Percentiles rank a stretch among this genome's conserved stretches.
Evolutionary conservation across 2,113 vertebrate species (phyloP).

Genomic region (Erythrocebus patas): DNA sequence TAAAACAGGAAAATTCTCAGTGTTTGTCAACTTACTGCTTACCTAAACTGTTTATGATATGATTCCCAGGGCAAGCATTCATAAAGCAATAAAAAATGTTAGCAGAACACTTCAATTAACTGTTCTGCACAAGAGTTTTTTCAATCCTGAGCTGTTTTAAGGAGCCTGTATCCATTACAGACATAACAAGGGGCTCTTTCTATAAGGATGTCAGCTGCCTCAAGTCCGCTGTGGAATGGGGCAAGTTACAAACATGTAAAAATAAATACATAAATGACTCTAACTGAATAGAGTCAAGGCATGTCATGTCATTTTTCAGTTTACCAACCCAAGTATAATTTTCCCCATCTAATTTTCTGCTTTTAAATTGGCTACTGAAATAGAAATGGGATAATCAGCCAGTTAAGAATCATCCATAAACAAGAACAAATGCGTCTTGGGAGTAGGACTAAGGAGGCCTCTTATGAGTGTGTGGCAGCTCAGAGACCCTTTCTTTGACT

Average conservation of each 20-base stretch:
- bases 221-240: not conserved
- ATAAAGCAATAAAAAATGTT: conserved; percentile 13
- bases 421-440: not conserved
- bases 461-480: not conserved
- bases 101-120: conserved; percentile 28
- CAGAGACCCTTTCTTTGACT: not conserved
- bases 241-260: not conserved
- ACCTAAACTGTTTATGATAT: not conserved
- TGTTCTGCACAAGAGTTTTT: not conserved
- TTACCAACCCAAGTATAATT: not conserved
- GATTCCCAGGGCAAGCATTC: not conserved
- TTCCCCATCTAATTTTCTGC: not conserved
- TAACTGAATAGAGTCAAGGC: not conserved
- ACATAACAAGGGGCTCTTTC: not conserved
- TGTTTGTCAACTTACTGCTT: not conserved
- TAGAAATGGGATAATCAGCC: not conserved
- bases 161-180: not conserved
- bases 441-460: not conserved
- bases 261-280: not conserved
- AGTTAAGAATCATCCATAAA: not conserved
- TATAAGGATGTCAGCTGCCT: not conserved
- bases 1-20: not conserved
- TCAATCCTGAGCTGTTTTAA: conserved; percentile 2
- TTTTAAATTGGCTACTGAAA: not conserved
- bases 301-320: not conserved